These are phyloP conservation scores for Terrapene triunguis DNA, from an alignment of 2,113 vertebrate species.

Conservation along the genomic window DNA sequence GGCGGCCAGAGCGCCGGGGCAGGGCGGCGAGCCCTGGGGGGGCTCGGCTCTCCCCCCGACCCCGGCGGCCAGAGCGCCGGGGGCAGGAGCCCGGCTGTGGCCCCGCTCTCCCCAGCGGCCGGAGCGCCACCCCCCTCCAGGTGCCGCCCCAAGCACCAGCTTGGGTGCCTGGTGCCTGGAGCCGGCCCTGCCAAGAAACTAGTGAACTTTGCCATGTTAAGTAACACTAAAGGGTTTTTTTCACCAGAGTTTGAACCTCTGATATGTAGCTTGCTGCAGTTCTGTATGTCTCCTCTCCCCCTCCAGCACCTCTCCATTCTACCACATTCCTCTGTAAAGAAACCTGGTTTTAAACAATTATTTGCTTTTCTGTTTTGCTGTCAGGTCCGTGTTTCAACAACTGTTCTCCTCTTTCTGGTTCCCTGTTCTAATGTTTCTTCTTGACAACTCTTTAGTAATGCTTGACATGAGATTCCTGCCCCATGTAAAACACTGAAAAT, in stretches of 20 bases:
- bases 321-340: not conserved
- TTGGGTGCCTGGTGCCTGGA: too few relatives aligned
- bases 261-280: not conserved
- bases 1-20: too few relatives aligned
- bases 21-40: too few relatives aligned
- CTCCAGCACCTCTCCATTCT: not conserved
- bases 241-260: not conserved
- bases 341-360: not conserved
- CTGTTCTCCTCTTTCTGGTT: not conserved
- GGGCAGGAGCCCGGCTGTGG: too few relatives aligned
- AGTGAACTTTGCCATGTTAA: not conserved
- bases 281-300: not conserved
- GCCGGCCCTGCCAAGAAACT: too few relatives aligned
- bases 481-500: slow-evolving; percentile 19
- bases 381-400: not conserved
- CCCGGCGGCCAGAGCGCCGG: too few relatives aligned
- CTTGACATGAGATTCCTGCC: not conserved
- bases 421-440: not conserved
- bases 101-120: too few relatives aligned
- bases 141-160: too few relatives aligned
- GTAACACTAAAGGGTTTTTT: not conserved
- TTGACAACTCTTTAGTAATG: not conserved
- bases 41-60: too few relatives aligned
- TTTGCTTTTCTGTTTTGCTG: not conserved
- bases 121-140: too few relatives aligned